Evolutionary conservation across 2,888 invertebrate species (phyloP), one percentile per base, ranked within the genome.

Genomic region (Dusona sp.): DNA sequence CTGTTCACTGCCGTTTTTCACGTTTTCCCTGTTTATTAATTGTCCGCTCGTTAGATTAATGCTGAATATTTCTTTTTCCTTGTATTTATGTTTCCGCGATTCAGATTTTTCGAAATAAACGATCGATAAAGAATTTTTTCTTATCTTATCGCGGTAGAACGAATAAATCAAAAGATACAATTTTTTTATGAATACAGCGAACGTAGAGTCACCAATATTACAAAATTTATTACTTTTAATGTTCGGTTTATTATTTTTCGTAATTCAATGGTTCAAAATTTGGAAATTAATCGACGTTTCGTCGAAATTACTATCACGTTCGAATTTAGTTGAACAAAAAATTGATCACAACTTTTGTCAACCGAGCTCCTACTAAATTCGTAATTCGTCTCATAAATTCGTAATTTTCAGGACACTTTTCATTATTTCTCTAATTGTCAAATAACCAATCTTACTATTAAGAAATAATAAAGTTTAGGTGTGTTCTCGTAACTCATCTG

Each of bases 21-120:
- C 61, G 64, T 75, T 64, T 64, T 64, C 9, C 75, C 75, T 45
- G 64, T 75, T 64, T 33, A 13, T 6, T 1, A 45, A 73, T 25
- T 54, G 54, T 57, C 54, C 9, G 19, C 45, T 48, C n/a, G 33
- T 9, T 29, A 0, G 8, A 29, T 42, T 68, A 29, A 70, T 9
- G 0, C 29, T n/a, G 29, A 11, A 29, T 54, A 54, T 61, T 61
- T 61, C 6, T 13, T 29, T 61, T 29, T 61, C 16, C 7, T 54
- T 54, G 7, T 29, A 29, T 29, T 61, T 61, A 7, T 25, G 25
- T 29, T 61, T 61, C 61, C 61, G 29, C 16, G 61, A 16, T 61
- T 29, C 16, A 61, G 61, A 61, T 61, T 61, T 61, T 61, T 7
- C 16, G 1, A 61, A 29, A 16, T 29, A 16, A 61, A 4, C 29